Evolutionary conservation across 2,113 vertebrate species (phyloP), one percentile per base, ranked within the genome.

Genomic region (Peromyscus leucopus): DNA sequence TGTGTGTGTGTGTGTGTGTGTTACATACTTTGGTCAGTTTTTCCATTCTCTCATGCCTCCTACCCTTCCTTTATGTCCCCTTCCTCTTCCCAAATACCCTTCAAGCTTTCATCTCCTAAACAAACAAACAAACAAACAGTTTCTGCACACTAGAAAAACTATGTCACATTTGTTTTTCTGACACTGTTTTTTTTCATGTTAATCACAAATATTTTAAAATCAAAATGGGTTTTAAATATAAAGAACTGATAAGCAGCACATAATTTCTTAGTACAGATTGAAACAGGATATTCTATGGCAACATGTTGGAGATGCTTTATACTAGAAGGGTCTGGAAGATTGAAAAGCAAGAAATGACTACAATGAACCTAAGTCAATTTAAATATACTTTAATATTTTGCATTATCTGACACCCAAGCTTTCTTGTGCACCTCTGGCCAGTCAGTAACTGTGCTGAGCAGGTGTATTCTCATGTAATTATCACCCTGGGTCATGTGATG

Each of bases 181-280:
- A 65, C 21, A n/a, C 21, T 51, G 63, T 26, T 22, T 33, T 67
- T 42, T 39, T 76, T 46, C n/a, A 79, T 51, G 4, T n/a, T 9
- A n/a, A 36, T 59, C 33, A 59, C 15, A 67, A 82, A 65, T 24
- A 59, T 80, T 96, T 89, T 90, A 59, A 91, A 93, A 93, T 63
- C 5, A 33, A 94, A 55, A 63, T 57, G 16, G 36, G 10, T 91
- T 55, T 42, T 85, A 48, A 39, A 39, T 79, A 65, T 39, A 12
- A 67, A 65, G 31, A 80, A 55, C 31, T 76, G 21, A 57, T 71
- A 24, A 48, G 39, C 11, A 51, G 19, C 51, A 71, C 72, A 36
- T 13, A 59, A 42, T 88, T 95, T 92, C 33, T 42, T n/a, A 75
- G 10, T 12, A 61, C 57, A 61, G n/a, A 86, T 15, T 78, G 22